These are phyloP conservation scores for Nasua narica DNA, from an alignment of 2,797 vertebrate genomes.

Conservation along the genomic window DNA sequence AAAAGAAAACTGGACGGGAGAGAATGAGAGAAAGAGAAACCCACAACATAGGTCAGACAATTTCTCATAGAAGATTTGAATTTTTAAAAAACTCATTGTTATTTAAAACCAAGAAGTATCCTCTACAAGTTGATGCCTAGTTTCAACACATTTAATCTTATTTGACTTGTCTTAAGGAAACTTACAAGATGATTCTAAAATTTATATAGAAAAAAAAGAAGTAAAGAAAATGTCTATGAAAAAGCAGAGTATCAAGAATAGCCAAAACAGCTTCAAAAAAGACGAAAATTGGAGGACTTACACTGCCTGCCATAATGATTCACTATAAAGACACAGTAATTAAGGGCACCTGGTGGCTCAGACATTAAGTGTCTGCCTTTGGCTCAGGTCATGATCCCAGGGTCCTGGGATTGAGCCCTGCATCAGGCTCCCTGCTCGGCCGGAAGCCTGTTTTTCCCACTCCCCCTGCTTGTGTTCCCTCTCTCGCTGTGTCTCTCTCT, in stretches of 20 bases:
- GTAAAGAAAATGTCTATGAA: background rate
- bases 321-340: background rate
- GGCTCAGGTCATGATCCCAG: too few species aligned
- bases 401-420: too few species aligned
- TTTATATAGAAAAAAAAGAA: background rate
- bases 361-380: too few species aligned
- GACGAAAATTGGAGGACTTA: background rate
- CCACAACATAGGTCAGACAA: background rate
- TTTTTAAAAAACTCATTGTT: background rate
- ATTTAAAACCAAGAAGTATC: background rate
- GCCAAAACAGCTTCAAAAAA: background rate
- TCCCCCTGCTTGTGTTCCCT: too few species aligned
- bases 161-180: background rate
- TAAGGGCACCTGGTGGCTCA: too few species aligned
- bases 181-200: background rate
- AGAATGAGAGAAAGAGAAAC: background rate
- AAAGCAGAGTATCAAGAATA: background rate
- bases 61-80: background rate
- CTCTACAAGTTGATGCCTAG: background rate
- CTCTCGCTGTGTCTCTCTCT: too few species aligned
- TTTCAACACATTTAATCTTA: background rate
- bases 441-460: too few species aligned
- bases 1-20: background rate
- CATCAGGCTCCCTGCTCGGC: too few species aligned
- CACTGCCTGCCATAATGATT: background rate